Evolutionary conservation across 2,113 vertebrate genomes (phyloP), one percentile per base, ranked within the genome.

Genomic region (Bubo bubo): DNA sequence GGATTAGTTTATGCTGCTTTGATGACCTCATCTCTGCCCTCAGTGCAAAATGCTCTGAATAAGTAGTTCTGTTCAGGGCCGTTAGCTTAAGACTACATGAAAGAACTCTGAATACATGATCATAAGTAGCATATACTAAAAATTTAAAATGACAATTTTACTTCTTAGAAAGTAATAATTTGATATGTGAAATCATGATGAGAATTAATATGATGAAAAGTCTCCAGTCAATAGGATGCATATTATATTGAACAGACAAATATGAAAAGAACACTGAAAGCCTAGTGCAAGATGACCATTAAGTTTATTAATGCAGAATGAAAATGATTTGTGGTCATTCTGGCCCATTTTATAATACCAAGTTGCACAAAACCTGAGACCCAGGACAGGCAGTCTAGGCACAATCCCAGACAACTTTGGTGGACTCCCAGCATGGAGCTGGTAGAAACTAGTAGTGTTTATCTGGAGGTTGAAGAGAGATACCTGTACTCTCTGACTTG

Each of bases 391-490:
- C 12, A 67, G 8, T 34, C 49, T 24, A 74, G n/a, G 34, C 27
- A 32, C 0, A 0, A 62, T 70, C 19, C 32, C 0, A 2, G 8
- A 8, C 20, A 26, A 62, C 43, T 76, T 56, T 70, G 28, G 24
- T 63, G 27, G 24, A 73, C 27, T 62, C 10, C 1, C 39, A 83
- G 10, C n/a, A 21, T 0, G 21, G 50, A 94, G 17, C n/a, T 80
- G 14, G 17, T 30, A 80, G 53, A 49, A 72, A 20, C 10, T 63
- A 30, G 12, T 5, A 5, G 8, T 62, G 55, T 4, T 88, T 79
- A 9, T 56, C 30, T 68, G 35, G 27, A 64, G 10, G 11, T 26
- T 53, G 60, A 14, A 92, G 50, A 13, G 16, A 92, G 50, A 13
- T 50, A 21, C 20, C 71, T 75, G 30, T 37, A 5, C 23, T 73